Base-by-base conservation (phyloP, 2,797 vertebrate genomes). In the Acomys russatus region DNA sequence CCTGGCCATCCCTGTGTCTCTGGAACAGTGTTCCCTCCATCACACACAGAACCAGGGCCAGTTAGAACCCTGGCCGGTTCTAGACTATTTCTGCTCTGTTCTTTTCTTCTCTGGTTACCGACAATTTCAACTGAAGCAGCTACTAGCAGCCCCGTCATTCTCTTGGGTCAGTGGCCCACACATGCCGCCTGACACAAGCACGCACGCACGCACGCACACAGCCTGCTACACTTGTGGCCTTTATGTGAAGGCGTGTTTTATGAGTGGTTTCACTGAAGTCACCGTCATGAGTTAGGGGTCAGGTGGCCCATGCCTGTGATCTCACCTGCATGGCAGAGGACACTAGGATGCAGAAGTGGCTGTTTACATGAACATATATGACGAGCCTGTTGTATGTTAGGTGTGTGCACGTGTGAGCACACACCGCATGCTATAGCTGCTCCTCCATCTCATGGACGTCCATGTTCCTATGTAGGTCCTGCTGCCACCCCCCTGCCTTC, bases 101-200 rank as follows among this genome's bases (percentile, higher is more conserved):
- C 61, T 54, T 64, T 54, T 44, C 74, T 83, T 10, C 22, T 61
- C 68, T 78, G 66, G 74, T 38, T 64, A 33, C 68, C 6, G 64
- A 54, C 4, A 63, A 25, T 30, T 22, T 63, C 59, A 22, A 1
- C 1, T 0, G 28, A 3, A 25, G 33, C 28, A 15, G 54, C 64
- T 44, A 61, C 78, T 30, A 0, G 0, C 44, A 22, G 33, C 66
- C 71, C 28, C 4, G 9, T 25, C 9, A 35, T 7, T 88, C 8
- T 28, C 10, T 10, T 3, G 25, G 12, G 3, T 2, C 0, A 38
- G 90, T 1, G 18, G n/a, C 44, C 28, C 6, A 1, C 73, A 35
- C 22, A 4, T 0, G 23, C 63, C 33, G 51, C 51, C 22, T 2
- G 8, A 6, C 25, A 51, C 33, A 33, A 6, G 9, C 15, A 2